Evolutionary conservation across 2,797 vertebrate genomes (phyloP).

Genomic region (Caiman crocodilus): DNA sequence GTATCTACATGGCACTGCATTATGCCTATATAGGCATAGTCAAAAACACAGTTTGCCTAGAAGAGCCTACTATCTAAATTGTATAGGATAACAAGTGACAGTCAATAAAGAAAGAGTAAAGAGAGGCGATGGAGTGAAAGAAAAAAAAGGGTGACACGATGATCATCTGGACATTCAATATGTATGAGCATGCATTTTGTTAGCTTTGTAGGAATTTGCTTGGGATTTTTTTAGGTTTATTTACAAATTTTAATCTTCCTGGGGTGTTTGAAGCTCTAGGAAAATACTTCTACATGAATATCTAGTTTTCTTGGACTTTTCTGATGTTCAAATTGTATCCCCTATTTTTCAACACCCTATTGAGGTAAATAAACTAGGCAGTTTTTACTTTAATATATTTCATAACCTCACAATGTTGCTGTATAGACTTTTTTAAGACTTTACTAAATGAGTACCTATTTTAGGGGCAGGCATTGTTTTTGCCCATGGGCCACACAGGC

Average conservation of each 20-base stretch:
- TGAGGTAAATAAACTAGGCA: background rate
- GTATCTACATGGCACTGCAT: background rate
- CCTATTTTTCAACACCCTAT: background rate
- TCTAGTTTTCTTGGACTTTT: background rate
- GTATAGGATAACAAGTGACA: background rate
- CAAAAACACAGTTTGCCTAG: background rate
- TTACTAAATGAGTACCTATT: accelerated
- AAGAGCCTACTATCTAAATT: background rate
- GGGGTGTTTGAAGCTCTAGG: background rate
- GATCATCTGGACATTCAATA: background rate
- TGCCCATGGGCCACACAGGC: too few relatives aligned
- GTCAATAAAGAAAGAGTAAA: background rate
- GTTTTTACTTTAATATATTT: background rate
- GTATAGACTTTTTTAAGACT: constrained; percentile 22
- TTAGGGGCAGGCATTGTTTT: background rate
- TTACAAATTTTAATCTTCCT: background rate
- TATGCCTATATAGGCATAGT: background rate
- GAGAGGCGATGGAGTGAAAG: background rate
- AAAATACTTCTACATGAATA: background rate
- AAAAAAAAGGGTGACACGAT: too few relatives aligned
- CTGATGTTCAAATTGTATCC: background rate
- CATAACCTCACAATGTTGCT: background rate
- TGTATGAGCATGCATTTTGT: background rate
- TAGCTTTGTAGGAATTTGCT: background rate
- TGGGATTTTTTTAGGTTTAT: background rate